A percentile compares a stretch with the other conserved stretches of the same genome.
phyloP scores from a whole-genome alignment of 2,888 invertebrate species.

The Aromia moschata region DNA sequence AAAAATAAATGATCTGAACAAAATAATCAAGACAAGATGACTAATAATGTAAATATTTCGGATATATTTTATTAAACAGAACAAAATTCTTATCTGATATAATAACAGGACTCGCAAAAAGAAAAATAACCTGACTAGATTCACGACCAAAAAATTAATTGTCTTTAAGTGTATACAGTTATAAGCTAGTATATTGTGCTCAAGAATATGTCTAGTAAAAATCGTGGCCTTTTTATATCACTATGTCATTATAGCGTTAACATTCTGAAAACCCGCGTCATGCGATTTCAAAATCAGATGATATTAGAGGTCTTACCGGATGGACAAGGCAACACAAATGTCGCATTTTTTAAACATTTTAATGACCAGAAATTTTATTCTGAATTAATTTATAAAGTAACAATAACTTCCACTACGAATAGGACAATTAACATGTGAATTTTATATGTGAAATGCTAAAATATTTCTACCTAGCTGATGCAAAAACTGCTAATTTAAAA shows the following conservation, averaged over 20 bases:
- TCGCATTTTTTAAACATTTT: too few species aligned
- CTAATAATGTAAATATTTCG: slow-evolving; percentile 9
- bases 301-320: too few species aligned
- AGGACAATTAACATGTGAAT: too few species aligned
- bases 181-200: slow-evolving; percentile 1
- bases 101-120: slow-evolving; percentile 8
- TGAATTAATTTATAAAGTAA: too few species aligned
- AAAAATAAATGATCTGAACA: neutral
- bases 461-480: too few species aligned
- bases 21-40: neutral
- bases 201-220: slow-evolving; percentile 18
- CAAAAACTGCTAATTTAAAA: too few species aligned
- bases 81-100: slow-evolving; percentile 6
- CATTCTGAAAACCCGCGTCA: neutral
- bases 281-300: neutral
- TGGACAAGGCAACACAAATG: too few species aligned
- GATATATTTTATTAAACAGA: slow-evolving; percentile 16
- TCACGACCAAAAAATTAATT: slow-evolving; percentile 28
- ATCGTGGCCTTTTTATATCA: neutral
- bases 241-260: slow-evolving; percentile 8
- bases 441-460: too few species aligned
- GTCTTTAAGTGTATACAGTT: slow-evolving; percentile 34
- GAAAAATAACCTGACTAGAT: slow-evolving; percentile 30
- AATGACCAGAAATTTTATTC: too few species aligned
- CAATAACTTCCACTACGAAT: too few species aligned